A percentile compares a stretch with the other conserved stretches of the same genome.
Evolutionary conservation across 2,888 invertebrate genomes (phyloP).

Genomic region (Ochlodes sylvanus): DNA sequence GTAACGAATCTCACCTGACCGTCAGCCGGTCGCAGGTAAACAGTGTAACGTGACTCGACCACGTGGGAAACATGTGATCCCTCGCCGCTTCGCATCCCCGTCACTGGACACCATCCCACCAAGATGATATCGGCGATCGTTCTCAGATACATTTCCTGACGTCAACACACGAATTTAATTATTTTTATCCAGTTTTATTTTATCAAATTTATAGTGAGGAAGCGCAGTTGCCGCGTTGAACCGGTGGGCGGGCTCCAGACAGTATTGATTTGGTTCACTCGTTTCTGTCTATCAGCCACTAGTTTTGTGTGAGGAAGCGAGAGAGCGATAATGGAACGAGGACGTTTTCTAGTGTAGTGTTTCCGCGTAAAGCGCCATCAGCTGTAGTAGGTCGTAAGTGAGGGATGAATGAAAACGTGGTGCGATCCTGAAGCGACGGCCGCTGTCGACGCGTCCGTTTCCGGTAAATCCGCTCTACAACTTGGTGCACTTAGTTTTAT

Average conservation of each 20-base stretch:
- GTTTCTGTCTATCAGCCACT: constrained; percentile 62
- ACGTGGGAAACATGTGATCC: constrained; percentile 76
- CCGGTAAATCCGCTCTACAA: constrained; percentile 82
- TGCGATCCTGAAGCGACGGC: constrained; percentile 83
- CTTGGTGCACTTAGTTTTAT: constrained; percentile 78
- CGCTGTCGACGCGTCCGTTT: constrained; percentile 81
- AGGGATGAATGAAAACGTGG: constrained; percentile 83
- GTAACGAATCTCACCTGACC: constrained; percentile 74
- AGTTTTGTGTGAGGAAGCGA: constrained; percentile 59
- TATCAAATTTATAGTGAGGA: constrained; percentile 81
- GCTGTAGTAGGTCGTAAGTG: constrained; percentile 69
- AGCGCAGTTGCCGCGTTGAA: constrained; percentile 81
- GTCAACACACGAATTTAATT: constrained; percentile 72
- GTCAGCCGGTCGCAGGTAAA: constrained; percentile 78
- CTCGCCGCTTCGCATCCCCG: constrained; percentile 1
- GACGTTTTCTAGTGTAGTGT: constrained; percentile 75
- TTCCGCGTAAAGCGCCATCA: constrained; percentile 71
- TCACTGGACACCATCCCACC: background rate
- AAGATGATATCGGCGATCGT: constrained; percentile 13
- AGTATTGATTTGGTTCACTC: constrained; percentile 81
- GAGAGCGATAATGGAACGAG: constrained; percentile 65
- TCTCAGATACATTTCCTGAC: constrained; percentile 50
- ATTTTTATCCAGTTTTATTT: constrained; percentile 82
- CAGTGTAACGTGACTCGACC: constrained; percentile 80
- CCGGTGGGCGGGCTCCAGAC: constrained; percentile 82